Evolutionary conservation across 2,113 vertebrate species (phyloP).

Genomic region (Colinus virginianus): DNA sequence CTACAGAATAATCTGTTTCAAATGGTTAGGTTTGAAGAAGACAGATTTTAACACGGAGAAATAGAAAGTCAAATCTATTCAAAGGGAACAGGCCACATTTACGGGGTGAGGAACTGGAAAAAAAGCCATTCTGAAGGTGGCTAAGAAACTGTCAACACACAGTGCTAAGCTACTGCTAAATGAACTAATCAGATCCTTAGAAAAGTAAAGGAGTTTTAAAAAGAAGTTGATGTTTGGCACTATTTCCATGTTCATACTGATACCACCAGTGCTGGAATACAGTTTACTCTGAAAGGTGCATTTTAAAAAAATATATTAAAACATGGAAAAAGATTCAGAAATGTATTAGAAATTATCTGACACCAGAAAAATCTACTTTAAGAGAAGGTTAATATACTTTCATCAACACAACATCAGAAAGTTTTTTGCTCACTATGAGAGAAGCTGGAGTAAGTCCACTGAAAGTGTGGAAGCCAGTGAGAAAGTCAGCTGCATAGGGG

Average conservation of each 20-base stretch:
- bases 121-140: background rate
- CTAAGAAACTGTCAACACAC: background rate
- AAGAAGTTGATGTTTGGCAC: background rate
- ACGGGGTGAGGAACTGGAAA: background rate
- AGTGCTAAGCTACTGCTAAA: background rate
- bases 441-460: background rate
- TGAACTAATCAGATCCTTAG: background rate
- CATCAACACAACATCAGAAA: background rate
- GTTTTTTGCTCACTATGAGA: background rate
- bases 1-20: background rate
- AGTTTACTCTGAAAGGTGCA: background rate
- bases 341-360: background rate
- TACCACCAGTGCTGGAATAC: background rate
- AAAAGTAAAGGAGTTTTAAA: background rate
- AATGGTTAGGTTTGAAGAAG: background rate
- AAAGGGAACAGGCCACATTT: background rate
- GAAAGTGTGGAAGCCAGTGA: background rate
- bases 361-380: background rate
- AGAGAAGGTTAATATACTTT: background rate
- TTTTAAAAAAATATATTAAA: background rate
- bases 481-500: background rate
- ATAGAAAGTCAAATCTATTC: background rate
- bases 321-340: background rate
- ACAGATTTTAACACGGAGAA: slow-evolving; percentile 8
- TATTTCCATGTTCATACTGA: background rate